These are phyloP conservation scores for Fukomys damarensis DNA, from an alignment of 2,113 vertebrate species.

Conservation along the genomic window DNA sequence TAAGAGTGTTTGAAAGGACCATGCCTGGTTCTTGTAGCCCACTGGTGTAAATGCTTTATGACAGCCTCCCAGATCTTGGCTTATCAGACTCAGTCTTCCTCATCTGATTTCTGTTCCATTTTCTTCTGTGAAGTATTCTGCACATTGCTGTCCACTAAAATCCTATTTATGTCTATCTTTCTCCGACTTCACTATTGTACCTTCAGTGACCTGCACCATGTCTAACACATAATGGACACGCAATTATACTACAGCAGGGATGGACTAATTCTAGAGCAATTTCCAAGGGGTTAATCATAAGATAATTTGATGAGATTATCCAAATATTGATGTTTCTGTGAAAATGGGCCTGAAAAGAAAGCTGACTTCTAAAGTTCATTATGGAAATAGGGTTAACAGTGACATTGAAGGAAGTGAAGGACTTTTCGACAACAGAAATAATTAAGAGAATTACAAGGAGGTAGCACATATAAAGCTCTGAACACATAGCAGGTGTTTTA, in stretches of 20 bases:
- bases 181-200: background rate
- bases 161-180: background rate
- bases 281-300: conserved; percentile 49
- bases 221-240: background rate
- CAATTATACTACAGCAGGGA: background rate
- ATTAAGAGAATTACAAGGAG: conserved; percentile 7
- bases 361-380: background rate
- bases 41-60: background rate
- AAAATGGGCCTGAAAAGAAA: conserved; percentile 12
- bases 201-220: background rate
- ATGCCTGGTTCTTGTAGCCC: background rate
- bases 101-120: background rate
- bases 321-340: conserved; percentile 44
- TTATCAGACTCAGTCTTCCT: background rate
- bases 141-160: background rate
- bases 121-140: background rate
- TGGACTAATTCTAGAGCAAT: conserved; percentile 12
- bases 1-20: background rate
- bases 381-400: background rate
- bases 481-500: background rate
- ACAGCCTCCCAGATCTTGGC: background rate
- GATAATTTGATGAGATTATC: conserved; percentile 4
- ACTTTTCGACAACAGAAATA: conserved; percentile 38
- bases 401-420: background rate
- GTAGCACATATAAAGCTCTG: background rate